Conservation (phyloP, 2,797 vertebrate species). For the Siniperca undulata region DNA sequence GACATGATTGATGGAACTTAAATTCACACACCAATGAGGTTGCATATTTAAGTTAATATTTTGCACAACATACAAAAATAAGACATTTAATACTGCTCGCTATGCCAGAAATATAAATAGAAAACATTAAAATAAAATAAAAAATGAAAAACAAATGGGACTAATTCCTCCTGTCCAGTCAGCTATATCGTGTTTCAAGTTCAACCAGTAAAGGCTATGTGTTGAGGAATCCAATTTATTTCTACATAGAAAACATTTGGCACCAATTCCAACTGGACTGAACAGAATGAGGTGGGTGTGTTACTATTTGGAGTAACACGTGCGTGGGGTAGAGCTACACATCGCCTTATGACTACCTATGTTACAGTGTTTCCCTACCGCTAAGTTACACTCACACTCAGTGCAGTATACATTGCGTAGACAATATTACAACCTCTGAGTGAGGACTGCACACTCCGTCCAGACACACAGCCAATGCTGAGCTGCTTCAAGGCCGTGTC, state of each 20-base stretch:
- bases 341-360: conserved; percentile 73
- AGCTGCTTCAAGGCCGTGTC: neutral
- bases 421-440: conserved; percentile 22
- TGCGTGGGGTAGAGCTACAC: conserved; percentile 71
- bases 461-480: conserved; percentile 13
- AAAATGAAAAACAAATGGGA: conserved; percentile 59
- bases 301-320: conserved; percentile 53
- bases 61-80: conserved; percentile 97
- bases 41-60: conserved; percentile 92
- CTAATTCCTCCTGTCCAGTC: conserved; percentile 83
- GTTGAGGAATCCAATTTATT: conserved; percentile 64
- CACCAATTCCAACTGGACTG: conserved; percentile 67
- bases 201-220: conserved; percentile 89
- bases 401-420: conserved; percentile 37
- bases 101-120: conserved; percentile 87
- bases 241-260: conserved; percentile 80
- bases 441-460: conserved; percentile 14
- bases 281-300: conserved; percentile 53
- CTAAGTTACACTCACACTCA: conserved; percentile 59
- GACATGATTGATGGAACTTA: conserved; percentile 75
- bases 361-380: conserved; percentile 70
- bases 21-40: conserved; percentile 82
- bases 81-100: conserved; percentile 90
- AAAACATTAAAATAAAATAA: conserved; percentile 83
- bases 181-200: conserved; percentile 85